phyloP scores from a whole-genome alignment of 2,113 vertebrate species.

The Etia nguti region DNA sequence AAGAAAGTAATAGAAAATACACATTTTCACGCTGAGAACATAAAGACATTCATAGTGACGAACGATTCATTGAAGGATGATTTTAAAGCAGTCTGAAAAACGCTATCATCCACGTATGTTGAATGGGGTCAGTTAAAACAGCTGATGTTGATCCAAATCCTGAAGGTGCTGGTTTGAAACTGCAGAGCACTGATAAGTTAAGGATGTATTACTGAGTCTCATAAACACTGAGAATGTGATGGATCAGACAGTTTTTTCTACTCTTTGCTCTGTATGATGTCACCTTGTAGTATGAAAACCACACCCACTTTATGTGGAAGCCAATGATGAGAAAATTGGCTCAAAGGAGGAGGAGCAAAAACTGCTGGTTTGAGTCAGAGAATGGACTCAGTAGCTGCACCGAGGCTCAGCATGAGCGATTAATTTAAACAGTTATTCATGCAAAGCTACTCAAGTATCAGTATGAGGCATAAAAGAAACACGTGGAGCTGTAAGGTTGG shows the following conservation, averaged over 20 bases:
- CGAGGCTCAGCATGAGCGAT: not conserved
- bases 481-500: not conserved
- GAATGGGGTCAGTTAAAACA: not conserved
- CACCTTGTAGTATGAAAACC: not conserved
- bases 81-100: accelerated
- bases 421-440: not conserved
- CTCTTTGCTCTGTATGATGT: not conserved
- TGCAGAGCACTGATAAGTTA: accelerated
- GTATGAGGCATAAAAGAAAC: accelerated
- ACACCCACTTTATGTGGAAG: not conserved
- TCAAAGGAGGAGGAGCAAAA: not conserved
- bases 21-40: not conserved
- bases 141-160: not conserved
- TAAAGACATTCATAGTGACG: not conserved
- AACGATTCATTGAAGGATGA: not conserved
- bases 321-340: accelerated
- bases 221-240: accelerated
- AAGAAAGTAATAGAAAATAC: not conserved
- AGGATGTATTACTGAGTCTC: not conserved
- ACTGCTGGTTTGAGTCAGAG: not conserved
- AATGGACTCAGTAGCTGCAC: not conserved
- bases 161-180: not conserved
- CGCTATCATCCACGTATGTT: no score
- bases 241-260: accelerated
- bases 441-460: not conserved